Conservation (phyloP, 1,140 invertebrate genomes). For the Rhyacophila brunnea region DNA sequence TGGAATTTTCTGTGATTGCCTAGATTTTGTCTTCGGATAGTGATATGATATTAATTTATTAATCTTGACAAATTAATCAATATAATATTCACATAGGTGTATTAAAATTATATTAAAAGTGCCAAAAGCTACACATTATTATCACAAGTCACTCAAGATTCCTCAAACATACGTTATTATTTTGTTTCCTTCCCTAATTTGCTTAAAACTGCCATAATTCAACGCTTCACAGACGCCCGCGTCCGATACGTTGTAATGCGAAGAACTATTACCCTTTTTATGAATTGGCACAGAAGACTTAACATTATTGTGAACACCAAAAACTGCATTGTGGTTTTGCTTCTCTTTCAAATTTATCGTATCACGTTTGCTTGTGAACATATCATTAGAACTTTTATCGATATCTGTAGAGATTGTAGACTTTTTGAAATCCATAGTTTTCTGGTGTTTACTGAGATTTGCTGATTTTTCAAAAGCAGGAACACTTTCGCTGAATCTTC, state of each 20-base stretch:
- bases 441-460: constrained; percentile 1
- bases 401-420: neutral
- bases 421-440: neutral
- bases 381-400: too few species aligned
- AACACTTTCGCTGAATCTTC: constrained; percentile 16
- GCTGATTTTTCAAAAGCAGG: constrained; percentile 13
- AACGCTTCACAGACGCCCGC: constrained; percentile 13
- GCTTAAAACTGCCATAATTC: constrained; percentile 29
- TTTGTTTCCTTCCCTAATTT: constrained; percentile 33
- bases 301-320: neutral
- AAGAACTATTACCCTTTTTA: neutral
- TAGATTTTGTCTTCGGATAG: too few species aligned
- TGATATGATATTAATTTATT: too few species aligned
- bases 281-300: neutral
- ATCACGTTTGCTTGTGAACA: neutral
- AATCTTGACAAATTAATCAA: too few species aligned
- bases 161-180: constrained; percentile 32
- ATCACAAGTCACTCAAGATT: too few species aligned
- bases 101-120: too few species aligned
- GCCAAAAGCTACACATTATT: too few species aligned
- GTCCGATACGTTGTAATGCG: constrained; percentile 1
- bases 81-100: too few species aligned
- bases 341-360: constrained; percentile 4
- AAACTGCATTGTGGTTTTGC: neutral
- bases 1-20: too few species aligned